Evolutionary conservation across 30 jellyfish, hydroid and myxozoan genomes (phyloP), one percentile per base, ranked within the genome.

Genomic region (Turritopsis rubra): DNA sequence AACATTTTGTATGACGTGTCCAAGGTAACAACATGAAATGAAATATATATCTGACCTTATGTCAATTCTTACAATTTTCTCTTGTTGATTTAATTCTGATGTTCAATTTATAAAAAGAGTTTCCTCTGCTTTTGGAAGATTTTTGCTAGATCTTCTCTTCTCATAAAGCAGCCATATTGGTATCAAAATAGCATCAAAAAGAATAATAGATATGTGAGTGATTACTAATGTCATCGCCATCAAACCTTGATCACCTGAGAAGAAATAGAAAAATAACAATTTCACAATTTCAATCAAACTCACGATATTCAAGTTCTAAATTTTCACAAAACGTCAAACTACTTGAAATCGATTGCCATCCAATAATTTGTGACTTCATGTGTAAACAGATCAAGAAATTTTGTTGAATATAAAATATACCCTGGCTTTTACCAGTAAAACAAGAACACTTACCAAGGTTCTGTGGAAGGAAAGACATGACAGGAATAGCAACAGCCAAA

Each of bases 171-270:
- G 52, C 98, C 98, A 91, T 28, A 87, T 76, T 24, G 96, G 87
- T 18, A 91, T 87, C 0, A 91, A 71, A 68, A 92, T 41, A 18
- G 96, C 88, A 71, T 91, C 98, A 54, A 87, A 86, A 68, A 91
- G 23, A 22, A 91, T 75, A 85, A 91, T 91, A n/a, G 98, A 66
- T 26, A 91, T 28, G 75, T 91, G 98, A 18, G 85, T 80, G 28
- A 91, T 22, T 0, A 91, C 92, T 81, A 91, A 23, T 16, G 98
- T 86, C 18, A 91, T 77, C 25, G 95, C 92, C 82, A 87, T 84
- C 84, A 91, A 74, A 1, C 98, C 98, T 82, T 85, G 95, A 78
- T 84, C 96, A 18, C 87, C 87, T 80, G 54, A 1, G 20, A 19
- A 24, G 30, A 16, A 23, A 74, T 0, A 74, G 23, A 74, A n/a